Base-by-base conservation (phyloP, 2,888 invertebrate species). In the Philereme vetulata region DNA sequence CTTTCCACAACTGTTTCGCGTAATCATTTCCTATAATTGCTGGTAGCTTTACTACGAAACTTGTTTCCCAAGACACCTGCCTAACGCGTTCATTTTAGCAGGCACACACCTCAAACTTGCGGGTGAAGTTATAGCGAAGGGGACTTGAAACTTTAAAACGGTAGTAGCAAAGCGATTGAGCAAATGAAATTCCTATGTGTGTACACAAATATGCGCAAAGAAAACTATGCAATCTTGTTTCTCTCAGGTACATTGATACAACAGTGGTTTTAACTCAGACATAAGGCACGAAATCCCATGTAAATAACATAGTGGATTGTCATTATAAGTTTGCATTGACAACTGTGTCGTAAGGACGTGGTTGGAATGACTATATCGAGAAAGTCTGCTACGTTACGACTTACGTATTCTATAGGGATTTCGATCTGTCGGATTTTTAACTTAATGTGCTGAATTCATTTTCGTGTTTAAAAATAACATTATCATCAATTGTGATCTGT, bases 291-390 rank as follows among this genome's bases (percentile, higher is more conserved):
- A 46, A 74, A 64, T 76, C 68, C 71, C 62, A 64, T 66, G 61
- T 58, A 67, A 70, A 68, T 60, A 60, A 72, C 64, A 70, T 70
- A 66, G 36, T 33, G 52, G 66, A 72, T 74, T 69, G 72, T 70
- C 75, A 75, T 75, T 70, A 76, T 76, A 77, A 77, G 71, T 71
- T 71, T 70, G 70, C 67, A 63, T 75, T 71, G 72, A 70, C 67
- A 74, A 72, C 76, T 73, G 77, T 82, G 81, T 77, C 74, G 76
- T 68, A 76, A 79, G 77, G 81, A 80, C 86, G 87, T 88, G 87
- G 73, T 71, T 67, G 51, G 84, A 81, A 84, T 89, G 70, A 72
- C 75, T 78, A 79, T 76, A 77, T 77, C 74, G 85, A 81, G 90
- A 91, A 90, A 90, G 90, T 85, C 67, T 68, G 69, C 72, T 62